Base-by-base conservation (phyloP, 1,140 invertebrate species). In the Hycleus phaleratus region DNA sequence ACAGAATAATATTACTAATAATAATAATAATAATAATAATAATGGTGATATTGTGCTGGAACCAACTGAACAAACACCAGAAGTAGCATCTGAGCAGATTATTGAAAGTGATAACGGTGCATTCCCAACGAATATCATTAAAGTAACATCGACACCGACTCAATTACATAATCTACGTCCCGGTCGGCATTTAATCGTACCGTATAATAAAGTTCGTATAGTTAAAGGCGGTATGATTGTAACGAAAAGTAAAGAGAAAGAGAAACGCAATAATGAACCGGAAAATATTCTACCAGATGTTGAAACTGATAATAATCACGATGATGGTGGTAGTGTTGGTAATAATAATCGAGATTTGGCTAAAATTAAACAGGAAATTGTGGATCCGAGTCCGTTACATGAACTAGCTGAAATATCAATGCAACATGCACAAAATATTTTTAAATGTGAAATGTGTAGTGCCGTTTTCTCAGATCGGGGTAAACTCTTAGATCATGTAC, bases 361-460 rank as follows among this genome's bases (percentile, higher is more conserved):
- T 51, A 18, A 43, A n/a, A 39, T 59, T 12, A 59, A 59, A 25
- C 73, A 77, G 44, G 79, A 80, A 55, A 74, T 78, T 25, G 73
- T 78, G 46, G 76, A 80, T 60, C 77, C 78, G 3, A 80, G 78
- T 60, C 69, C 75, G 2, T 63, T 81, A 1, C 77, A 80, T 46
- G 79, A 81, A 57, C 51, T 74, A 38, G 73, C 73, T 3, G 73
- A 74, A 59, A 59, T 73, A 10, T 72, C 73, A 0, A 73, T 74
- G 71, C 70, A 73, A 54, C 71, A 74, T 56, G 69, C 72, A 7
- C 67, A 71, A 55, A 71, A 65, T 6, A 69, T 77, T 18, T 83
- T 77, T 65, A 85, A 82, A 48, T 91, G 88, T 68, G 86, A 89
- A 70, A 89, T 91, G 84, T 90, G 88, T 68, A 80, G 83, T n/a